Evolutionary conservation across 92 coral and sea anemone genomes (phyloP), one percentile per base, ranked within the genome.

Genomic region (Porites evermanni): DNA sequence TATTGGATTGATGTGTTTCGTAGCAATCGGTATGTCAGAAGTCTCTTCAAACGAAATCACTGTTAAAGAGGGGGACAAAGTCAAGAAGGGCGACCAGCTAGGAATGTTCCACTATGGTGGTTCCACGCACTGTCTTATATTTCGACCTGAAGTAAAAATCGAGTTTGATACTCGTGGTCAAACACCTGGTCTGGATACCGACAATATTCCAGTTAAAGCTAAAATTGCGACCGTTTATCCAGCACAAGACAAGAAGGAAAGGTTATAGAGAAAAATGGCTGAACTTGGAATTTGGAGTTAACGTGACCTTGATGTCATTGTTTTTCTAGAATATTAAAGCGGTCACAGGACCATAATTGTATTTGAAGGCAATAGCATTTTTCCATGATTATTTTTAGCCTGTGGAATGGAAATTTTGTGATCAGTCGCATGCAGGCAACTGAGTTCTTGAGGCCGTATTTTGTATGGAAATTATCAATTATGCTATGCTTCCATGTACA

Each of bases 61-160:
- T 70, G 94, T 91, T 16, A 61, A 87, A 50, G 82, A 65, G 23
- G 82, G 82, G 18, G 78, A 91, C 12, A 16, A 21, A 21, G 94
- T 91, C 67, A 78, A 91, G 87, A 91, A 91, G 51, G 94, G 94
- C 20, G 91, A 91, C 60, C 86, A 91, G 94, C 82, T 91, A 56
- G 94, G 94, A 21, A 91, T 87, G 91, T 91, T 91, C 51, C 94
- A 91, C 59, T 91, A 19, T 83, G 94, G 94, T 61, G 94, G 94
- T 18, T 91, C 91, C 80, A 91, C 94, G 21, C 91, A 91, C 78
- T 83, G 81, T 51, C 91, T 91, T 11, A 83, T 91, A 59, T 91
- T 91, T 83, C 89, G 86, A 79, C 89, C 91, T 19, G 89, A 63
- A 65, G 94, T 91, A 80, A 53, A 59, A 12, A 12, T 91, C 23